Evolutionary conservation across 2,797 vertebrate species (phyloP).

Genomic region (Smutsia temminckii): DNA sequence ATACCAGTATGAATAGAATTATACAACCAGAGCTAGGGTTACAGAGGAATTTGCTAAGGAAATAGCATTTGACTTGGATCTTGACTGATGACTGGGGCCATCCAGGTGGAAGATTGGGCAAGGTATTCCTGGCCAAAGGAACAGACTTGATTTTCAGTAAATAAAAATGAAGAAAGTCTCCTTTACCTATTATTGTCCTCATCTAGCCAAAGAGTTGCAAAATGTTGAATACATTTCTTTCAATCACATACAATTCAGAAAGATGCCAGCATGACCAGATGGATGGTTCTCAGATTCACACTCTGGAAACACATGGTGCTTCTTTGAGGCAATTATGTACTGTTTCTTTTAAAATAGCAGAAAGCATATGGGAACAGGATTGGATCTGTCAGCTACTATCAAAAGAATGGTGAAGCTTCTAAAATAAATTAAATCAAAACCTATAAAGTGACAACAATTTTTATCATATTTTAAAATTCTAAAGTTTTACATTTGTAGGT

Average conservation of each 20-base stretch:
- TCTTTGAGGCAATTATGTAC: conserved; percentile 71
- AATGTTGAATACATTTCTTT: conserved; percentile 68
- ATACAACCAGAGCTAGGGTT: neutral
- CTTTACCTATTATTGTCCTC: conserved; percentile 13
- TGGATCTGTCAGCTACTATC: conserved; percentile 73
- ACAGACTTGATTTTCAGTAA: conserved; percentile 40
- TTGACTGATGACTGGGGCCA: neutral
- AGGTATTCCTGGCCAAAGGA: neutral
- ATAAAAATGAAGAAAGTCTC: neutral
- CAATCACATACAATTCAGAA: conserved; percentile 62
- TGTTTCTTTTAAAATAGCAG: conserved; percentile 79
- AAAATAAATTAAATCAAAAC: conserved; percentile 71
- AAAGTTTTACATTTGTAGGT: conserved; percentile 62
- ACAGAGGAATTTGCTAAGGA: neutral
- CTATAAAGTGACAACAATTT: conserved; percentile 60
- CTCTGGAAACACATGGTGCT: conserved; percentile 71
- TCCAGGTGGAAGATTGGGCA: neutral
- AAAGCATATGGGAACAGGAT: conserved; percentile 78
- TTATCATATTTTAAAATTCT: conserved; percentile 68
- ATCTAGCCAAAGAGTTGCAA: conserved; percentile 47
- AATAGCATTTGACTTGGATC: neutral
- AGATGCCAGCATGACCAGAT: conserved; percentile 69
- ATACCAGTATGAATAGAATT: neutral
- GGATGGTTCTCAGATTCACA: conserved; percentile 73
- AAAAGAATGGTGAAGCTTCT: conserved; percentile 67